These are phyloP conservation scores for Epicauta chinensis DNA, from an alignment of 1,140 invertebrate genomes.

Conservation along the genomic window DNA sequence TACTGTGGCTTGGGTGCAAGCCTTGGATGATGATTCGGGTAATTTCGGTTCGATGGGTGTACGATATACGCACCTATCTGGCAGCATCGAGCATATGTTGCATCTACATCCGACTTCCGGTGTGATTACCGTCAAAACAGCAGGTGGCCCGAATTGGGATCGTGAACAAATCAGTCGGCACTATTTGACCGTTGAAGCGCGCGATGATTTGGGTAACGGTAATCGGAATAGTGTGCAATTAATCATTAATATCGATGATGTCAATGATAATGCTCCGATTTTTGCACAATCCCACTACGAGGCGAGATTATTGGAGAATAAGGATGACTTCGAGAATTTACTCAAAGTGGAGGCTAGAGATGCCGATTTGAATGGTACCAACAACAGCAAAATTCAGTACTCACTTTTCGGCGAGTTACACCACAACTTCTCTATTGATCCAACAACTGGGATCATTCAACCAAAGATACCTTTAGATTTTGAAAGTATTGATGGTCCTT, in stretches of 20 bases:
- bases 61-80: constrained; percentile 75
- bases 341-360: constrained; percentile 75
- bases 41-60: constrained; percentile 80
- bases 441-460: constrained; percentile 61
- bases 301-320: constrained; percentile 75
- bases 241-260: constrained; percentile 78
- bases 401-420: constrained; percentile 67
- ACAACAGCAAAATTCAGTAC: constrained; percentile 77
- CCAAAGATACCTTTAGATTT: constrained; percentile 70
- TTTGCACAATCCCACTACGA: constrained; percentile 81
- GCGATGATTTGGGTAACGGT: constrained; percentile 80
- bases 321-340: constrained; percentile 67
- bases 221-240: constrained; percentile 84
- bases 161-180: constrained; percentile 79
- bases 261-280: constrained; percentile 80
- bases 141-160: constrained; percentile 72
- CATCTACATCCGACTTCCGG: constrained; percentile 75
- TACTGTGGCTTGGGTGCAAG: constrained; percentile 75
- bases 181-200: constrained; percentile 86
- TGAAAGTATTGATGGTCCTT: constrained; percentile 56
- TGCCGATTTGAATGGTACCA: constrained; percentile 80
- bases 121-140: constrained; percentile 70
- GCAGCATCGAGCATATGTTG: constrained; percentile 77
- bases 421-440: constrained; percentile 77
- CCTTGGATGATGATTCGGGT: constrained; percentile 78